Conservation (phyloP, 2,113 vertebrate species). For the Podarcis raffonei region DNA sequence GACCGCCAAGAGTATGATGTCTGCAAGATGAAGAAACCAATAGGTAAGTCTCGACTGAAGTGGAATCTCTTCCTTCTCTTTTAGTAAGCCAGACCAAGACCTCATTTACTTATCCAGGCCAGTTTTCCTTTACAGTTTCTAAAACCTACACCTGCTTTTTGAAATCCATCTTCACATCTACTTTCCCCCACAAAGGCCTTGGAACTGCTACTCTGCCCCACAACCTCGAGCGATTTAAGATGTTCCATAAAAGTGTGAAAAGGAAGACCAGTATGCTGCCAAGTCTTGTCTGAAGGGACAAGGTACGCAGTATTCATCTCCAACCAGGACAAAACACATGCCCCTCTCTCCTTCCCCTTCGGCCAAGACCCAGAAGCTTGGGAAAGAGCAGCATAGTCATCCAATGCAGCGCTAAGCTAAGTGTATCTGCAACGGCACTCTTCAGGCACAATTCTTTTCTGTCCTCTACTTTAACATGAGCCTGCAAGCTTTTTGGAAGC, state of each 20-base stretch:
- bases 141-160: neutral
- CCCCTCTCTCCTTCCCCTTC: neutral
- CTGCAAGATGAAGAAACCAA: slow-evolving; percentile 64
- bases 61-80: neutral
- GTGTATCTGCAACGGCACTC: neutral
- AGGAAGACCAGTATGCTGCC: neutral
- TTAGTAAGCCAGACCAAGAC: neutral
- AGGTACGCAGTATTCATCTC: neutral
- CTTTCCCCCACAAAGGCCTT: neutral
- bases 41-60: neutral
- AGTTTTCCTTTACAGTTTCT: neutral
- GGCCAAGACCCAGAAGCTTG: neutral
- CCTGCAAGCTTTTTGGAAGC: neutral
- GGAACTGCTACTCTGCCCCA: too few species aligned
- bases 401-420: neutral
- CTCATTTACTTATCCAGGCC: neutral
- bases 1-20: slow-evolving; percentile 85
- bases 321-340: neutral
- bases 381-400: neutral
- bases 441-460: neutral
- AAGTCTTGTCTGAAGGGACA: neutral
- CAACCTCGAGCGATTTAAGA: neutral
- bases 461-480: neutral
- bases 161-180: neutral
- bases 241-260: neutral